phyloP scores from a whole-genome alignment of 2,113 vertebrate species.

The Neopipo cinnamomea region DNA sequence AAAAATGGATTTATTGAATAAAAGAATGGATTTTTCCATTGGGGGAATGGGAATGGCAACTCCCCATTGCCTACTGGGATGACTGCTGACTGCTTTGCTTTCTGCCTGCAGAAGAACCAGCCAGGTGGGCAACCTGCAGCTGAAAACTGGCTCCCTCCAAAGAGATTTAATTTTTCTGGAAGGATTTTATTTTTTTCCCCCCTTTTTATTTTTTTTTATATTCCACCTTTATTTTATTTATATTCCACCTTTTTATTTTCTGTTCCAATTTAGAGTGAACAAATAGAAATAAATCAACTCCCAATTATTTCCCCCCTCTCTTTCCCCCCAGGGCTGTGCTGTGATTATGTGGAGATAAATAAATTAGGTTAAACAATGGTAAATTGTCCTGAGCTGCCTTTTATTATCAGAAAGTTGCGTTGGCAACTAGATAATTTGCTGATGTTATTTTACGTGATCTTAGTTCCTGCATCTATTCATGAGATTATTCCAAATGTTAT shows the following conservation, averaged over 20 bases:
- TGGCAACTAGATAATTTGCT: constrained; percentile 46
- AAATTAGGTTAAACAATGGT: constrained; percentile 47
- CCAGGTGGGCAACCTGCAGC: neutral
- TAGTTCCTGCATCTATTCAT: constrained; percentile 16
- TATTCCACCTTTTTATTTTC: neutral
- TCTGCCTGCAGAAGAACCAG: neutral
- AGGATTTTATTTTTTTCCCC: neutral
- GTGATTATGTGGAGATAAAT: neutral
- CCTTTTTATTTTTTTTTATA: too few species aligned
- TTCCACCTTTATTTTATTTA: neutral
- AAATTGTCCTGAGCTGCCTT: constrained; percentile 55
- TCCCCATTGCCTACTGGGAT: neutral
- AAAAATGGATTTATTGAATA: constrained; percentile 12
- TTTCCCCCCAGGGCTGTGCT: constrained; percentile 5
- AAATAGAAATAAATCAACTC: constrained; percentile 36
- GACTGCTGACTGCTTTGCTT: neutral
- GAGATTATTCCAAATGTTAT: constrained; percentile 1
- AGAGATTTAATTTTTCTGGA: neutral
- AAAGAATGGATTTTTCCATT: neutral
- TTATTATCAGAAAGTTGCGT: constrained; percentile 22
- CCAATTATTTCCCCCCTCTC: constrained; percentile 10
- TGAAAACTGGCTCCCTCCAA: neutral
- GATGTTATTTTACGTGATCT: neutral
- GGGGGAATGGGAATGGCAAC: neutral
- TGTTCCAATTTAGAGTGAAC: neutral